Percentiles rank a stretch among this genome's conserved stretches.
These are phyloP conservation scores for Athalia cordata DNA, from an alignment of 2,888 invertebrate genomes.

Conservation along the genomic window DNA sequence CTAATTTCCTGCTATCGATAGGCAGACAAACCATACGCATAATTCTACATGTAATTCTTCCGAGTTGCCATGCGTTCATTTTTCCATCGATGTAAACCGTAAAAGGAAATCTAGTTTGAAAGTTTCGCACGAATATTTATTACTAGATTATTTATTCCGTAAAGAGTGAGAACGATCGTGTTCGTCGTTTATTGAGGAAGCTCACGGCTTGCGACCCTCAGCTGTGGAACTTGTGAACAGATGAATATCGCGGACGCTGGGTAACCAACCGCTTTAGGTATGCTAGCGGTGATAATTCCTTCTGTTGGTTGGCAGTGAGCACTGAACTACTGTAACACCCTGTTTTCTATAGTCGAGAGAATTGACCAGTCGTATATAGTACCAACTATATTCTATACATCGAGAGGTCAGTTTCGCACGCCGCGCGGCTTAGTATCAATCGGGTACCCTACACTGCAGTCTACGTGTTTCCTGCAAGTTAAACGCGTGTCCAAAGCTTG, in stretches of 20 bases:
- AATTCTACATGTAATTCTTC: too few relatives aligned
- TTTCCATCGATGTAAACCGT: too few relatives aligned
- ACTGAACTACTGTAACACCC: background rate
- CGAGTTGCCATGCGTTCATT: too few relatives aligned
- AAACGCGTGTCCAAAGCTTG: conserved; percentile 10
- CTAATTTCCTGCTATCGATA: too few relatives aligned
- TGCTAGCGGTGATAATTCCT: background rate
- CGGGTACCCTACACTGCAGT: background rate
- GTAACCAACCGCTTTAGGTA: background rate
- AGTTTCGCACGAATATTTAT: too few relatives aligned
- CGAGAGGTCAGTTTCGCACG: conserved; percentile 32
- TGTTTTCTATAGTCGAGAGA: background rate
- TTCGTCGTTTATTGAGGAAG: too few relatives aligned
- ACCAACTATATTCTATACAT: background rate
- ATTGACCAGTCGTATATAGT: background rate
- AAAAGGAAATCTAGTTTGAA: too few relatives aligned
- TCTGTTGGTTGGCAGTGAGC: background rate
- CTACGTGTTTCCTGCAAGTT: conserved; percentile 19
- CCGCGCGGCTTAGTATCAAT: conserved; percentile 1
- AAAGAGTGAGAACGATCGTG: too few relatives aligned
- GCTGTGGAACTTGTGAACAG: background rate
- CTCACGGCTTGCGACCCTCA: too few relatives aligned
- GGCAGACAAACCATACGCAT: too few relatives aligned
- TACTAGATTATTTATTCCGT: too few relatives aligned
- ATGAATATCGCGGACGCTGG: background rate